phyloP scores from a whole-genome alignment of 2,113 vertebrate genomes.

The Entosphenus tridentatus region DNA sequence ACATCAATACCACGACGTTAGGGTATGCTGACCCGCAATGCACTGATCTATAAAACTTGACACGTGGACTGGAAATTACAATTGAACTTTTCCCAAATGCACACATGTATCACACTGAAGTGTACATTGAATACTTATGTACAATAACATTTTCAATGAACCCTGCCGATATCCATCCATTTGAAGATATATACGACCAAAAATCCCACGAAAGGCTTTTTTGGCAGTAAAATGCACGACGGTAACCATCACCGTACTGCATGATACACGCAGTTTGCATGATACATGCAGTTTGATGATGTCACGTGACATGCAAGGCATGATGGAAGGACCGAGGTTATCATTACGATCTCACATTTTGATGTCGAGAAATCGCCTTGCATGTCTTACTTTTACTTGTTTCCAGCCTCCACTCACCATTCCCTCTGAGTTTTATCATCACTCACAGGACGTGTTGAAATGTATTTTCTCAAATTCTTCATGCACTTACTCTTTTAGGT shows the following conservation, averaged over 20 bases:
- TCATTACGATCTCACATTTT: neutral
- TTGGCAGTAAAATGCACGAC: too few species aligned
- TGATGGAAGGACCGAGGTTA: too few species aligned
- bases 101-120: neutral
- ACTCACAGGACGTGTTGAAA: neutral
- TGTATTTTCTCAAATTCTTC: neutral
- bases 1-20: neutral
- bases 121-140: neutral
- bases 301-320: too few species aligned
- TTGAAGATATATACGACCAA: too few species aligned
- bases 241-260: too few species aligned
- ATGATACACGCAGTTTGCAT: too few species aligned
- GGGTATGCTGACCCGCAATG: too few species aligned
- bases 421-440: neutral
- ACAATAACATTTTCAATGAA: constrained; percentile 1
- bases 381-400: neutral
- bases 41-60: constrained; percentile 8
- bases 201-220: too few species aligned
- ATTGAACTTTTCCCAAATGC: neutral
- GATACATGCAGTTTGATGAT: too few species aligned
- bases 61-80: constrained; percentile 9
- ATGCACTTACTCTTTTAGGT: constrained; percentile 35
- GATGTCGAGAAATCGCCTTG: neutral
- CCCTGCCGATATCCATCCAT: neutral
- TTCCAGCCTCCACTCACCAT: neutral